Evolutionary conservation across 2,113 vertebrate genomes (phyloP), one percentile per base, ranked within the genome.

Genomic region (Protobothrops mucrosquamatus): DNA sequence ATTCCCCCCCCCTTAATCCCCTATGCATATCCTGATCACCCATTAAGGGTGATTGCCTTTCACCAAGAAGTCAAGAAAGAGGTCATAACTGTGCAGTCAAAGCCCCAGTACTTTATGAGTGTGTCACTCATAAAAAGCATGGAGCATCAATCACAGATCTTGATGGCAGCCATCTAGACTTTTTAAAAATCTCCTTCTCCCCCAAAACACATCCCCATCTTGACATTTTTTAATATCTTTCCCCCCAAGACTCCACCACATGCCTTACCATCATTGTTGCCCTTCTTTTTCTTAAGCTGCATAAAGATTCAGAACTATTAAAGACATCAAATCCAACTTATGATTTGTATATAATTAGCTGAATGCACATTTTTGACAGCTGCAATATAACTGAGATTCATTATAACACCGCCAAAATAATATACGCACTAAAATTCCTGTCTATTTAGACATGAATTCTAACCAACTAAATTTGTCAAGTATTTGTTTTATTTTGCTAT

Each of bases 291-390:
- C 64, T 81, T 57, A 46, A 56, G 56, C 34, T 56, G n/a, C 43
- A 12, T 64, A 48, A 61, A 85, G 69, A 48, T 46, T 6, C 85
- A 85, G 20, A 23, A 18, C 14, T 91, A 92, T 0, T 0, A 43
- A 55, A 85, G 81, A 43, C 48, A 56, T 22, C 15, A 46, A 46
- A 18, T 24, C 14, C 34, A 74, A 15, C n/a, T 39, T 26, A 74
- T 18, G 57, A 9, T 86, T 86, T 86, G 6, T 18, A 1, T 57
- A 55, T 29, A 43, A 81, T 81, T 81, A 54, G 22, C 24, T 54
- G 81, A 46, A 69, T 48, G 43, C 34, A 57, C 23, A 87, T 85
- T 46, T 43, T 46, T 48, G 56, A 51, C 10, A 57, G 56, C 88
- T 56, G 52, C 8, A 54, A n/a, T 1, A 29, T 39, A 87, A 39